Evolutionary conservation across 1,140 invertebrate species (phyloP), one percentile per base, ranked within the genome.

Genomic region (Cydia amplana): DNA sequence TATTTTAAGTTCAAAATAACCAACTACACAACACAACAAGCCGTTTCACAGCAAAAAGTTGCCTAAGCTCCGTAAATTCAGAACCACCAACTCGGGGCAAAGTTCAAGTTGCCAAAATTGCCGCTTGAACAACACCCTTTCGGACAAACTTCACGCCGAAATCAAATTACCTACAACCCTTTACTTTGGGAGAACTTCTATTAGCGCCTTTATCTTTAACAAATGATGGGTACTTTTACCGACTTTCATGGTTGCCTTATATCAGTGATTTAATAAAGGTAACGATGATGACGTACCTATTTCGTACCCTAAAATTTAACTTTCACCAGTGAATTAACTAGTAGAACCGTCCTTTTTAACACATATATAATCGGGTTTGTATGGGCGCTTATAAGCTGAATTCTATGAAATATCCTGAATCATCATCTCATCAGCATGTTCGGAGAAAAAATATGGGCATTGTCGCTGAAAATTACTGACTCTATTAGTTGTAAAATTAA

Each of bases 141-240:
- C 10, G 65, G 65, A 60, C 55, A 60, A 70, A 70, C 65, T 70
- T 70, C 32, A 36, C 32, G 65, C 65, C 25, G 16, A 36, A 70
- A 70, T 70, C 65, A 70, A 70, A 70, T 70, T 70, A 70, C 65
- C 65, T 70, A 75, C 78, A 76, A 79, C 80, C 43, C 80, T 78
- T 79, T 77, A 74, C 79, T 86, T 60, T 85, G 80, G 83, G 82
- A 79, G 84, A 82, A 87, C 78, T 87, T 87, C 83, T 83, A 85
- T 84, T 82, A 85, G 82, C 78, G 79, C 80, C 75, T 82, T 79
- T 80, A 85, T 85, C 80, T 86, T 84, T 84, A 60, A 20, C 65
- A 70, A 70, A 20, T 23, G 36, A 18, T 18, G 65, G 65, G 28
- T 43, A 60, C 55, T 23, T 60, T 60, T 60, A 60, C 55, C 16